Percentiles rank a stretch among this genome's conserved stretches.
These are phyloP conservation scores for Zosterops borbonicus DNA, from an alignment of 2,113 vertebrate genomes.

Conservation along the genomic window DNA sequence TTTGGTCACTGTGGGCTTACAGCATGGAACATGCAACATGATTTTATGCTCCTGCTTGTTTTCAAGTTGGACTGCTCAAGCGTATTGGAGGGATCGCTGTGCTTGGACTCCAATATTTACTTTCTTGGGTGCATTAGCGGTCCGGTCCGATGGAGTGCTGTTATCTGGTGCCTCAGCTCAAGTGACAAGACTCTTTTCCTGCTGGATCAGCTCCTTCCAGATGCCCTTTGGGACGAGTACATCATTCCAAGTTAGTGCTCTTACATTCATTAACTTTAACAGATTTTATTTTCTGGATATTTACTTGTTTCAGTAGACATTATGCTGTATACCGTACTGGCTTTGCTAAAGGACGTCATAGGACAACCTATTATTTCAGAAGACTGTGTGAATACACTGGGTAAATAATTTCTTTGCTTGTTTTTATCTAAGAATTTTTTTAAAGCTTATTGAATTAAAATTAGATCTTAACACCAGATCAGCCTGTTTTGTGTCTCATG, in stretches of 20 bases:
- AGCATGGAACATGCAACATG: neutral
- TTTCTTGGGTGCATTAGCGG: neutral
- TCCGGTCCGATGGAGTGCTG: neutral
- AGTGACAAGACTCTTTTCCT: neutral
- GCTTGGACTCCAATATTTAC: neutral
- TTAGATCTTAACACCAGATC: neutral
- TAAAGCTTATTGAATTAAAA: neutral
- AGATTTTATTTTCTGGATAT: neutral
- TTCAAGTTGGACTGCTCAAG: neutral
- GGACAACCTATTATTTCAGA: neutral
- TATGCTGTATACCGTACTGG: neutral
- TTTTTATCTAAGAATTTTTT: neutral
- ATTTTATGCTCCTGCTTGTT: neutral
- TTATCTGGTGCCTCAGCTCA: neutral
- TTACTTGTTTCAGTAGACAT: neutral
- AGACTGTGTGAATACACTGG: neutral
- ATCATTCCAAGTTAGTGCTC: neutral
- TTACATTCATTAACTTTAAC: constrained; percentile 61
- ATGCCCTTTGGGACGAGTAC: constrained; percentile 9
- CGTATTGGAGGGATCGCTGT: neutral
- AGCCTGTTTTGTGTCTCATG: neutral
- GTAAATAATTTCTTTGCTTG: neutral
- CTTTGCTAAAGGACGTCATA: neutral
- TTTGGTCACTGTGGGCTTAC: neutral
- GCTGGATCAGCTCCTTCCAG: constrained; percentile 30